These are phyloP conservation scores for Dromiciops gliroides DNA, from an alignment of 2,113 vertebrate genomes.

Conservation along the genomic window DNA sequence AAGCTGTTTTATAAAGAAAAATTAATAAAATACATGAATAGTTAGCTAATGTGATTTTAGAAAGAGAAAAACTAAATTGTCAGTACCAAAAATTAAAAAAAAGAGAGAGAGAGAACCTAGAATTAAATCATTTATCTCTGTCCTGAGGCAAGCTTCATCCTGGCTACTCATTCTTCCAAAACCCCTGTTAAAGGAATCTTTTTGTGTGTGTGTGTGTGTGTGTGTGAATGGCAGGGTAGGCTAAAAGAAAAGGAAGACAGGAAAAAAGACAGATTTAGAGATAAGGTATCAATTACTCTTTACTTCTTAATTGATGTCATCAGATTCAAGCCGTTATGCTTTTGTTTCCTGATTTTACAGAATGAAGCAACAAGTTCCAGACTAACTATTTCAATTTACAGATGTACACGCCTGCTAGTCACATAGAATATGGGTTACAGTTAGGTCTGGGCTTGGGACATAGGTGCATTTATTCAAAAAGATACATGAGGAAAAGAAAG, in stretches of 20 bases:
- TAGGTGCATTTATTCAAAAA: conserved; percentile 53
- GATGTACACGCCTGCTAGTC: neutral
- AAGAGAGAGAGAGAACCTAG: neutral
- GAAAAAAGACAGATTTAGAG: neutral
- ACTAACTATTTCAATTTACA: conserved; percentile 1
- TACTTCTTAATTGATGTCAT: neutral
- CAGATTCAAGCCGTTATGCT: conserved; percentile 20
- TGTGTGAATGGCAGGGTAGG: neutral
- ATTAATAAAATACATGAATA: neutral
- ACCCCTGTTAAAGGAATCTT: neutral
- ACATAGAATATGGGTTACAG: conserved; percentile 14
- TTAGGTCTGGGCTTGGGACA: conserved; percentile 7
- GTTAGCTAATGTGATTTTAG: neutral
- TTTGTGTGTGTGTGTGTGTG: no score
- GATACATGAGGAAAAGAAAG: conserved; percentile 21
- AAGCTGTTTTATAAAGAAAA: neutral
- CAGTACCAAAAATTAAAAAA: neutral
- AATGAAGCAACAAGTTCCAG: conserved; percentile 25
- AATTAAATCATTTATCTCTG: neutral
- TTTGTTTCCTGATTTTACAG: neutral
- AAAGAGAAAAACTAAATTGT: neutral
- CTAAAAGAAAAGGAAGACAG: neutral
- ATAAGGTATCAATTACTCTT: neutral
- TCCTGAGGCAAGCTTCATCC: neutral
- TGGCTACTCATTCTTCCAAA: neutral